Conservation (phyloP, 2,797 vertebrate species). For the Hemitrygon akajei region DNA sequence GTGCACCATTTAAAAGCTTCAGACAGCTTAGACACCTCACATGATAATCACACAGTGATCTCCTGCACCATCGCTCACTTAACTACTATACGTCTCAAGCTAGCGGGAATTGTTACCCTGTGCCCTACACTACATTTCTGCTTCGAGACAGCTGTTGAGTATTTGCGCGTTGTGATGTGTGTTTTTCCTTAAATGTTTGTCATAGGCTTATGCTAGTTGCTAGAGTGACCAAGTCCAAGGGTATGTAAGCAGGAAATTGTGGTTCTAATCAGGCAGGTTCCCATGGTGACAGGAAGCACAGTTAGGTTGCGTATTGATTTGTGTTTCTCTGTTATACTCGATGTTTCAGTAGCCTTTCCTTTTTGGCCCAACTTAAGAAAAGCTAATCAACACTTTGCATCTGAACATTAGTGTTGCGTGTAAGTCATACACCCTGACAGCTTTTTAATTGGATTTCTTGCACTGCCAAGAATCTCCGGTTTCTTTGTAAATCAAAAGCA, state of each 20-base stretch:
- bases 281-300: constrained; percentile 72
- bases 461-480: background rate
- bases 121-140: background rate
- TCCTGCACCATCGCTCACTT: background rate
- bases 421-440: background rate
- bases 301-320: constrained; percentile 63
- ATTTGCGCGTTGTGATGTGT: constrained; percentile 1
- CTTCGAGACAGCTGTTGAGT: background rate
- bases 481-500: background rate
- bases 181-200: constrained; percentile 47
- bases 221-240: constrained; percentile 60
- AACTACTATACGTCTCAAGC: background rate
- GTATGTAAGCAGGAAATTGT: constrained; percentile 64
- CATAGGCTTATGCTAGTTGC: constrained; percentile 60
- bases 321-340: constrained; percentile 56
- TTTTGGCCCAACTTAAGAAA: constrained; percentile 69
- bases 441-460: background rate
- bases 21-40: background rate
- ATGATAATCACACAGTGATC: background rate
- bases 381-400: constrained; percentile 49
- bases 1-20: background rate
- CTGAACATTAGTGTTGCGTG: background rate
- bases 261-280: constrained; percentile 65
- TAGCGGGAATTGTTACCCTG: background rate
- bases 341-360: constrained; percentile 62